Base-by-base conservation (phyloP, 2,888 invertebrate genomes). In the Isoperla grammatica region DNA sequence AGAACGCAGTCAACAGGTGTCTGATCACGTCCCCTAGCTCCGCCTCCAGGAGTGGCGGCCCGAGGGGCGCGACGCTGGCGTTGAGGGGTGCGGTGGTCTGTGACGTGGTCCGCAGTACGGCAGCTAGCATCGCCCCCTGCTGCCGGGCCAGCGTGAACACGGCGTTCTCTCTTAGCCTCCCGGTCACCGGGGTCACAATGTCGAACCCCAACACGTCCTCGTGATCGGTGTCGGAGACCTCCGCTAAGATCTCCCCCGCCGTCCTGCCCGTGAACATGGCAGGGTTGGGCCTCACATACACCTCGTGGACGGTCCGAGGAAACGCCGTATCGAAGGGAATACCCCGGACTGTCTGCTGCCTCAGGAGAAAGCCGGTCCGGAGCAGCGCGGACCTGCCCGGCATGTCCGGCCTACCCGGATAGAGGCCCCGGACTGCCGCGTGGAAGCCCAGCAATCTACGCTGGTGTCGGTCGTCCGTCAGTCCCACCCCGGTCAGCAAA, bases 341-440 rank as follows among this genome's bases (percentile, higher is more conserved):
- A 0, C 87, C 87, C 53, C 85, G 76, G 2, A 79, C 73, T 42
- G 84, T 70, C 72, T 86, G 84, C 71, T 88, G 86, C 55, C 79
- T 78, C 42, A 83, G 79, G 60, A 88, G 72, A 66, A 82, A 81
- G 0, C 84, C 80, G 0, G 82, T 80, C 71, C 85, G 85, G 12
- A 88, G 72, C 37, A 90, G 74, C 68, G 87, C 83, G 19, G 81
- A 80, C 43, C 85, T 69, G 11, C 79, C 81, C 15, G 85, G 83
- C 67, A 80, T 79, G 63, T 85, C 85, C 49, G 76, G 23, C 49
- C 39, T 5, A 60, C 49, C 53, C 1, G 48, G 46, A 1, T 29
- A 29, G 22, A 35, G 37, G 29, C 19, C 42, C 13, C 43, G 35
- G n/a, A 60, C 23, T 12, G 54, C 50, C 12, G 54, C 22, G 45